phyloP scores from a whole-genome alignment of 2,888 invertebrate genomes.

The Lycaena phlaeas region DNA sequence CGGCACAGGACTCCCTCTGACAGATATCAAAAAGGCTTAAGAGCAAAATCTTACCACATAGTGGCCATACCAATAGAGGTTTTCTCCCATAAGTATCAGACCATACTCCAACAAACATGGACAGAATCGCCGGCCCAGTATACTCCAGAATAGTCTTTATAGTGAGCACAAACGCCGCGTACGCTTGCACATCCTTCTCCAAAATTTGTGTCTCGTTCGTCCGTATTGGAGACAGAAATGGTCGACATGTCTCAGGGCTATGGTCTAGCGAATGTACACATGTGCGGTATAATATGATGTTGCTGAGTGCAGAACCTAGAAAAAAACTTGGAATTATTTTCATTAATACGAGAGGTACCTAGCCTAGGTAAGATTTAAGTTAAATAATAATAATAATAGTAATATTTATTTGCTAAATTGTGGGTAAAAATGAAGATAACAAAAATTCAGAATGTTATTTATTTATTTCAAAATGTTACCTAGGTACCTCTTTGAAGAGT shows the following conservation, averaged over 20 bases:
- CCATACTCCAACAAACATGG: slow-evolving; percentile 86
- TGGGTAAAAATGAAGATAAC: too few species aligned
- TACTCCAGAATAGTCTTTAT: slow-evolving; percentile 75
- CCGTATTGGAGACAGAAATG: slow-evolving; percentile 60
- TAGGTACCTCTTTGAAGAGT: too few species aligned
- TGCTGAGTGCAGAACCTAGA: slow-evolving; percentile 73
- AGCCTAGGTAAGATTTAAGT: too few species aligned
- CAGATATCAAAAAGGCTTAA: too few species aligned
- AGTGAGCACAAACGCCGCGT: slow-evolving; percentile 76
- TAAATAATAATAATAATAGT: too few species aligned
- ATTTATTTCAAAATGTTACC: too few species aligned
- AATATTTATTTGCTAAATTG: too few species aligned
- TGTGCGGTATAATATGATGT: slow-evolving; percentile 78
- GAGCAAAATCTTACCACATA: slow-evolving; percentile 63
- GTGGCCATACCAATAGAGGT: slow-evolving; percentile 76
- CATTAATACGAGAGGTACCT: too few species aligned
- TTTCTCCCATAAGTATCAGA: slow-evolving; percentile 85
- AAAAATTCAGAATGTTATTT: too few species aligned
- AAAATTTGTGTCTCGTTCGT: slow-evolving; percentile 61
- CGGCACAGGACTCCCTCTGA: too few species aligned
- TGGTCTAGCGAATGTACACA: slow-evolving; percentile 75
- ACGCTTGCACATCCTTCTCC: slow-evolving; percentile 73
- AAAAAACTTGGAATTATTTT: slow-evolving; percentile 20
- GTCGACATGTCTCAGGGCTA: slow-evolving; percentile 72
- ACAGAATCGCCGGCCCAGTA: slow-evolving; percentile 77